phyloP scores from a whole-genome alignment of 2,797 vertebrate species.

The Molossus alvarezi region DNA sequence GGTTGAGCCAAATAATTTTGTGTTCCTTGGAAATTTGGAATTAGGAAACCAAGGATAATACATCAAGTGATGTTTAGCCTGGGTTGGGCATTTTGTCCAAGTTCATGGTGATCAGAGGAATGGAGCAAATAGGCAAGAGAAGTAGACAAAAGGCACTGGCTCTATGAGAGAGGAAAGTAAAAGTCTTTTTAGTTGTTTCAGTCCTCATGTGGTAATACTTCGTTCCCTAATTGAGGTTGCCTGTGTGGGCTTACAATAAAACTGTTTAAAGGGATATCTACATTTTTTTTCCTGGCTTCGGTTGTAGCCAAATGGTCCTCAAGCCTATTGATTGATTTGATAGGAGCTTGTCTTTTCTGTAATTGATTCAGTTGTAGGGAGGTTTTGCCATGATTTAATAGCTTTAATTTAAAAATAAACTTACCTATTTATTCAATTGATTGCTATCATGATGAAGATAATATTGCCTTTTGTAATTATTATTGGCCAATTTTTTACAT shows the following conservation, averaged over 20 bases:
- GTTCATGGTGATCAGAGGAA: background rate
- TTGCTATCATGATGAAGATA: conserved; percentile 70
- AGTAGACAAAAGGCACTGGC: background rate
- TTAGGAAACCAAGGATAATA: background rate
- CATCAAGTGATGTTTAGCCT: background rate
- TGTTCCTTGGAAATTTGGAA: background rate
- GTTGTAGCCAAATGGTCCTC: background rate
- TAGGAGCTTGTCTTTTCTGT: background rate
- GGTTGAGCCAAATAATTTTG: background rate
- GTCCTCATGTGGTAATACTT: background rate
- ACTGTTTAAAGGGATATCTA: background rate
- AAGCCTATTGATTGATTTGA: background rate
- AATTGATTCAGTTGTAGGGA: conserved; percentile 16
- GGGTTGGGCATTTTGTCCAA: background rate
- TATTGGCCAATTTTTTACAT: background rate
- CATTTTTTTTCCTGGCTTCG: background rate
- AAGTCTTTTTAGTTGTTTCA: background rate
- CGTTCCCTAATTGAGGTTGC: background rate
- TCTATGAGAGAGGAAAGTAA: background rate
- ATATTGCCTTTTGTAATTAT: conserved; percentile 68
- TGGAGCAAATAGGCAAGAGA: background rate
- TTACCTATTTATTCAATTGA: conserved; percentile 67
- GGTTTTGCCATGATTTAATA: background rate
- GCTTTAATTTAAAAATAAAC: conserved; percentile 50
- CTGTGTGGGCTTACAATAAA: background rate